A percentile compares a stretch with the other conserved stretches of the same genome.
phyloP scores from a whole-genome alignment of 2,888 invertebrate genomes.

The Dasysyrphus albostriatus region DNA sequence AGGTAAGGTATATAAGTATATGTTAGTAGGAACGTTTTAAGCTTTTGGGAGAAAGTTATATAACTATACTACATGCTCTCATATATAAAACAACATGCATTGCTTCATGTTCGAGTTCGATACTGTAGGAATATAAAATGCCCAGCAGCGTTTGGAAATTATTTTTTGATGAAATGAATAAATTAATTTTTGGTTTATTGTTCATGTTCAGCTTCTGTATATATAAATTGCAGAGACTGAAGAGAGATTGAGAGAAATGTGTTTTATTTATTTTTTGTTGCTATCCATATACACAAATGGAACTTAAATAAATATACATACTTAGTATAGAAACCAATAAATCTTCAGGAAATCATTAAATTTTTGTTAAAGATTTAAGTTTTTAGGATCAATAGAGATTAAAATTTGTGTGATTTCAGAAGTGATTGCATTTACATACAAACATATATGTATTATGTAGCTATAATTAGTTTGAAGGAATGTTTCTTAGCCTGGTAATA shows the following conservation, averaged over 20 bases:
- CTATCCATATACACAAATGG: neutral
- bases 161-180: constrained; percentile 39
- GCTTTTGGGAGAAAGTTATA: constrained; percentile 19
- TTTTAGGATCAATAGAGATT: constrained; percentile 18
- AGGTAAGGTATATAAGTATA: neutral
- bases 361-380: constrained; percentile 25
- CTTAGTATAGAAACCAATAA: constrained; percentile 9
- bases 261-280: neutral
- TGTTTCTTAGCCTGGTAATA: neutral
- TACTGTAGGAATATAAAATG: constrained; percentile 7
- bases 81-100: too few species aligned
- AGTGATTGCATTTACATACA: neutral
- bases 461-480: too few species aligned
- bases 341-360: constrained; percentile 19
- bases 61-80: neutral
- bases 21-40: constrained; percentile 2
- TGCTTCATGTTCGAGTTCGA: constrained; percentile 5
- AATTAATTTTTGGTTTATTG: constrained; percentile 40
- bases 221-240: neutral
- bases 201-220: constrained; percentile 36
- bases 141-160: constrained; percentile 34
- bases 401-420: constrained; percentile 11
- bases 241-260: neutral
- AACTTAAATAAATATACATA: neutral
- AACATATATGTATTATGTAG: too few species aligned